Conservation (phyloP, 2,113 vertebrate genomes). For the Phocoena phocoena region DNA sequence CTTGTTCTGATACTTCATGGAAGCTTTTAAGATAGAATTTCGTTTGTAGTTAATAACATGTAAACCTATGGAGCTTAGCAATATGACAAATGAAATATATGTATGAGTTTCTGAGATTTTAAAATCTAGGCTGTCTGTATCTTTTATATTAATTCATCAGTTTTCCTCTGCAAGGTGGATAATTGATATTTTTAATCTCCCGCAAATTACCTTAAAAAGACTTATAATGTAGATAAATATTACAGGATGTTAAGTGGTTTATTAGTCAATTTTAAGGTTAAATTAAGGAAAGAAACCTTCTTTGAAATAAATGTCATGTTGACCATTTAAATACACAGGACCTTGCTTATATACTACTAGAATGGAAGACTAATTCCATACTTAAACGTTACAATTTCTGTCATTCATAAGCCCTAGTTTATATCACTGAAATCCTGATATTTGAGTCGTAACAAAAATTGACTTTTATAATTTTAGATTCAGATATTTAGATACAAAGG, state of each 20-base stretch:
- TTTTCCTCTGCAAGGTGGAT: slow-evolving; percentile 29
- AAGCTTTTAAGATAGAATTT: slow-evolving; percentile 46
- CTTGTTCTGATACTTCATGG: slow-evolving; percentile 3
- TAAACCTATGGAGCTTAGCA: slow-evolving; percentile 28
- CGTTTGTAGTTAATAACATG: neutral
- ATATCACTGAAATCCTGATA: slow-evolving; percentile 19
- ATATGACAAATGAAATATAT: neutral
- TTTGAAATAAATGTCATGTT: slow-evolving; percentile 37
- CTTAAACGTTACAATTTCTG: slow-evolving; percentile 1
- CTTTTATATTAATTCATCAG: slow-evolving; percentile 33
- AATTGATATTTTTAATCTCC: neutral
- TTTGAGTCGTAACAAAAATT: slow-evolving; percentile 42
- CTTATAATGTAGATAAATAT: neutral
- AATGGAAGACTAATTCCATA: neutral
- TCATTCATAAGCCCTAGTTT: neutral
- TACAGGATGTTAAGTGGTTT: neutral
- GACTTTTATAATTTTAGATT: slow-evolving; percentile 45
- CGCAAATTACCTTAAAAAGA: slow-evolving; percentile 27
- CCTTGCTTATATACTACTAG: neutral
- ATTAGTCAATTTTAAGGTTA: slow-evolving; percentile 45
- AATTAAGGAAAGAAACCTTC: slow-evolving; percentile 4
- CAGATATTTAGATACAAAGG: slow-evolving; percentile 54
- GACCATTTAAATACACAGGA: slow-evolving; percentile 24
- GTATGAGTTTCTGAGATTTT: slow-evolving; percentile 47
- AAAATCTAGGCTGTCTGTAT: neutral